Evolutionary conservation across 2,113 vertebrate species (phyloP).

Genomic region (Dromaius novaehollandiae): DNA sequence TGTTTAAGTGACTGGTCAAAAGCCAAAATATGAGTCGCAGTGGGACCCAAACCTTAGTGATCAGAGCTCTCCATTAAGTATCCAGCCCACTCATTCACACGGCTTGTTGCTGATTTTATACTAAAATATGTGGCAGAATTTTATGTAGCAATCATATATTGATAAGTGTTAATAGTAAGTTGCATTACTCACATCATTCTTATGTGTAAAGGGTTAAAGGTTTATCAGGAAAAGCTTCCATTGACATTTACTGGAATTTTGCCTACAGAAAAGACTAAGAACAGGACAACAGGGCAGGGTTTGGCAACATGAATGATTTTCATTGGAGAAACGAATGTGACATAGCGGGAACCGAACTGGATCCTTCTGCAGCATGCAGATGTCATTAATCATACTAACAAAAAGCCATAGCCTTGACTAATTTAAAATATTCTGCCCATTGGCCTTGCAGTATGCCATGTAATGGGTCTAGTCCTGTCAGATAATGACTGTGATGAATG

Average conservation of each 20-base stretch:
- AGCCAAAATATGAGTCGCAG: not conserved
- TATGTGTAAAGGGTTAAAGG: not conserved
- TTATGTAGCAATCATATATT: fast-evolving
- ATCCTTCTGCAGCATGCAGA: conserved; percentile 3
- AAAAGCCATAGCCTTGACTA: not conserved
- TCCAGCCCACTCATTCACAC: not conserved
- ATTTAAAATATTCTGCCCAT: conserved; percentile 32
- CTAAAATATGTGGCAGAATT: not conserved
- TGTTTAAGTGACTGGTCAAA: not conserved
- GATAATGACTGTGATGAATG: not conserved
- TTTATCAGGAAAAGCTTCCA: not conserved
- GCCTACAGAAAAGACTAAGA: not conserved
- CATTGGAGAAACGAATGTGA: not conserved
- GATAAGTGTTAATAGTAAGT: not conserved
- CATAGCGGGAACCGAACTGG: not conserved
- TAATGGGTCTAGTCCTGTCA: not conserved
- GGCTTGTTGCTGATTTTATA: not conserved
- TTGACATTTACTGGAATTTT: not conserved
- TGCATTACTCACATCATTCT: not conserved
- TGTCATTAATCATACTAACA: conserved; percentile 31
- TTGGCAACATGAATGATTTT: not conserved
- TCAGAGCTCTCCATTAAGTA: not conserved
- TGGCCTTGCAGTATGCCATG: not conserved
- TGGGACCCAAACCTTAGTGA: not conserved
- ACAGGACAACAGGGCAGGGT: not conserved